A percentile compares a stretch with the other conserved stretches of the same genome.
Conservation (phyloP, 2,113 vertebrate species). For the Orycteropus afer region DNA sequence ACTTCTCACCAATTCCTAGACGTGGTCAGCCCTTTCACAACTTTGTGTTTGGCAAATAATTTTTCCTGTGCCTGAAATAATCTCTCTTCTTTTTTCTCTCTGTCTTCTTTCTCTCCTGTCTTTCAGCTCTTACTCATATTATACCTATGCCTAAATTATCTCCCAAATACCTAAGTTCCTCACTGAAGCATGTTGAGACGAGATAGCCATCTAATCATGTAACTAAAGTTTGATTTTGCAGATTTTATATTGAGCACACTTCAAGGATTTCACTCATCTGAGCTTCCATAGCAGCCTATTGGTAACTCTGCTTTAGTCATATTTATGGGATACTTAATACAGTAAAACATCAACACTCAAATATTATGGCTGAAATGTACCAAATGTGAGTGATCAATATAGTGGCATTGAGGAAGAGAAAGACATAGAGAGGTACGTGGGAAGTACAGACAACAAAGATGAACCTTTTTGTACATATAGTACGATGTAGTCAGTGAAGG, state of each 20-base stretch:
- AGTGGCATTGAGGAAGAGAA: too few species aligned
- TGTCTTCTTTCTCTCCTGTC: too few species aligned
- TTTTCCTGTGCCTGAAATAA: not conserved
- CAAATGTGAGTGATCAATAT: too few species aligned
- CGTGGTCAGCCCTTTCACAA: not conserved
- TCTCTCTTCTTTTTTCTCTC: not conserved
- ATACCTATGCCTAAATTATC: too few species aligned
- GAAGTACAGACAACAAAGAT: too few species aligned
- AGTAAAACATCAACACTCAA: not conserved
- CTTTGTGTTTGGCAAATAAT: not conserved
- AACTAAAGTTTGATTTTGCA: not conserved
- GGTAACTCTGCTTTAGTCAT: conserved; percentile 2
- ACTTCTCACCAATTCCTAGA: not conserved
- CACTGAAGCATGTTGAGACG: too few species aligned
- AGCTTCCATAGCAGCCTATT: not conserved
- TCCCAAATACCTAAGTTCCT: too few species aligned
- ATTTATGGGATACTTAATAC: not conserved
- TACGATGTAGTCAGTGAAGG: too few species aligned
- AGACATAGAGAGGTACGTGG: too few species aligned
- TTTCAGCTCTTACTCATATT: too few species aligned
- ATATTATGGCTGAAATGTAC: not conserved
- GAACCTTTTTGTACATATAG: too few species aligned
- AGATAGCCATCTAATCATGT: not conserved
- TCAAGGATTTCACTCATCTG: conserved; percentile 4
- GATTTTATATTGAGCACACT: not conserved